A percentile compares a stretch with the other conserved stretches of the same genome.
phyloP scores from a whole-genome alignment of 2,113 vertebrate species.

The Syngnathus typhle region DNA sequence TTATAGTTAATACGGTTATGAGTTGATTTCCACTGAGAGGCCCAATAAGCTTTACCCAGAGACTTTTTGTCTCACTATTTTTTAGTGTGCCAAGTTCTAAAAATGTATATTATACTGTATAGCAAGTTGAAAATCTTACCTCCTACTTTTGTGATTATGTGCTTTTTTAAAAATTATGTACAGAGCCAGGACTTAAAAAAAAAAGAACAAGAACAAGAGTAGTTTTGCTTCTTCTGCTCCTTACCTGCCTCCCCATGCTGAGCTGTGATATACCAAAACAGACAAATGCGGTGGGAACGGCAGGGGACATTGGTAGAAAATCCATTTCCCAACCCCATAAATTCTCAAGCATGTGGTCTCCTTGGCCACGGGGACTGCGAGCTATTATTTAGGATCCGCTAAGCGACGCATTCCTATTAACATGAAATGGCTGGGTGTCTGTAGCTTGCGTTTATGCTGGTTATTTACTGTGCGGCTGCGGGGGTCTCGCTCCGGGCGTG shows the following conservation, averaged over 20 bases:
- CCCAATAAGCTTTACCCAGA: too few species aligned
- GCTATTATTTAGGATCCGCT: conserved; percentile 70
- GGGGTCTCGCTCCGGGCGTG: conserved; percentile 44
- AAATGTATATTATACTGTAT: too few species aligned
- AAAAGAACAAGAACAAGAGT: not conserved
- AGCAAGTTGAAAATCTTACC: too few species aligned
- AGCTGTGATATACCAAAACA: conserved; percentile 34
- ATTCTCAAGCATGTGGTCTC: conserved; percentile 52
- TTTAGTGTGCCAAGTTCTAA: too few species aligned
- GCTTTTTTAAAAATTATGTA: not conserved
- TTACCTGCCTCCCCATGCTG: not conserved
- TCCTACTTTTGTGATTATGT: too few species aligned
- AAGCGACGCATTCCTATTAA: conserved; percentile 67
- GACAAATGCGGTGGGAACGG: conserved; percentile 46
- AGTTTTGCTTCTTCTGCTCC: conserved; percentile 19
- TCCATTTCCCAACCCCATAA: conserved; percentile 68
- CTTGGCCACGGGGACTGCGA: conserved; percentile 44
- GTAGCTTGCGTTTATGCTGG: conserved; percentile 63
- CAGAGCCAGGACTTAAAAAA: not conserved
- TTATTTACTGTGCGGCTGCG: conserved; percentile 59
- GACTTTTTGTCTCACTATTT: too few species aligned
- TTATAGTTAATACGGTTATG: too few species aligned
- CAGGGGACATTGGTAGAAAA: conserved; percentile 50
- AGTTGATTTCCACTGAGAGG: too few species aligned
- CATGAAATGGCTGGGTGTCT: conserved; percentile 61